These are phyloP conservation scores for Potamarius usumacintae DNA, from an alignment of 2,113 vertebrate genomes.

Conservation along the genomic window DNA sequence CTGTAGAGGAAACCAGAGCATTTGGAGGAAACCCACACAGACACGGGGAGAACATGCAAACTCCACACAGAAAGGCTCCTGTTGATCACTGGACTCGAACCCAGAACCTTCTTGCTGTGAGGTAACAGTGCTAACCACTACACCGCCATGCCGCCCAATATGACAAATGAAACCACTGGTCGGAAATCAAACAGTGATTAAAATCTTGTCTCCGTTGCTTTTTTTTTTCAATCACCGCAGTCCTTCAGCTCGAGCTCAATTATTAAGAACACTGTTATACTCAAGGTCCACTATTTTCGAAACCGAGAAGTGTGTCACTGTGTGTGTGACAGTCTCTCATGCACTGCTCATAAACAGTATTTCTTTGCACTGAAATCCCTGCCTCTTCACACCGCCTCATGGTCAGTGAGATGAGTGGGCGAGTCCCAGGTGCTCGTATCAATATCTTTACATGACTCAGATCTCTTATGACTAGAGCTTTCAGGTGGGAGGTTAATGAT, in stretches of 20 bases:
- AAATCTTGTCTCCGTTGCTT: neutral
- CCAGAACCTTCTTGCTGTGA: too few species aligned
- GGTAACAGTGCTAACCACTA: too few species aligned
- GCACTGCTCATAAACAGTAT: neutral
- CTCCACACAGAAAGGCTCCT: too few species aligned
- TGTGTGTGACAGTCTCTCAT: neutral
- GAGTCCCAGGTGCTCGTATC: conserved; percentile 8
- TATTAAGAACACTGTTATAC: neutral
- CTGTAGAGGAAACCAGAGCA: too few species aligned
- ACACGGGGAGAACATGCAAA: too few species aligned
- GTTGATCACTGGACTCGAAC: too few species aligned
- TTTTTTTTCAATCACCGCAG: neutral
- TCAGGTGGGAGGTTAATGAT: neutral
- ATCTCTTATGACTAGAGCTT: too few species aligned
- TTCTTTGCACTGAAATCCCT: neutral
- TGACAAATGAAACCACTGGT: neutral
- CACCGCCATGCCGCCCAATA: too few species aligned
- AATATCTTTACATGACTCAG: conserved; percentile 12
- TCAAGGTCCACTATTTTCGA: neutral
- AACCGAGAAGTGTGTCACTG: neutral
- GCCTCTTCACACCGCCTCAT: neutral
- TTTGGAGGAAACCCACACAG: too few species aligned
- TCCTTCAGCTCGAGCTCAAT: neutral
- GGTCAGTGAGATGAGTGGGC: neutral
- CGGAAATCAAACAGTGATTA: neutral